Evolutionary conservation across 1,140 invertebrate species (phyloP), one percentile per base, ranked within the genome.

Genomic region (Thalassaphorura encarpata): DNA sequence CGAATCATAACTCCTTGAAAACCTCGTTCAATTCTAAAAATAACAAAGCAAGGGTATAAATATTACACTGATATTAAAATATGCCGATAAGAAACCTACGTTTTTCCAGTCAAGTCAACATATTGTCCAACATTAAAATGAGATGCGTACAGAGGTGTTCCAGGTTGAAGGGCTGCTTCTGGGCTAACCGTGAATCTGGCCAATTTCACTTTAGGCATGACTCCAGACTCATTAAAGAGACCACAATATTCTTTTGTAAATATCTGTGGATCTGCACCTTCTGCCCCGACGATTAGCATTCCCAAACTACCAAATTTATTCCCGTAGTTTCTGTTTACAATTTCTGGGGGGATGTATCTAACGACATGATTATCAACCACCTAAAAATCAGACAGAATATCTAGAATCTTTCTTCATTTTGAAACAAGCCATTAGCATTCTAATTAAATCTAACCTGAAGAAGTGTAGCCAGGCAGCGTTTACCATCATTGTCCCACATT

Each of bases 1-100:
- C 95, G 77, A 75, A 90, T 96, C 75, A 97, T 87, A 0, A 97
- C 96, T 49, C 97, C 96, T 81, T 99, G 94, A 69, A 98, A 99
- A n/a, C 95, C 96, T 69, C 85, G 79, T 68, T 92, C 84, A 41
- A 92, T 82, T 3, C 88, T 92, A 66, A 33, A 75, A 70, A 65
- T 67, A 58, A 57, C 68, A 66, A 52, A 36, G 11, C 50, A 23
- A 28, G 24, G 46, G 4, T 27, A 15, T 48, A 13, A 18, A 23
- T 16, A 31, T 33, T 4, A 51, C n/a, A 23, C n/a, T n/a, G n/a
- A n/a, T 36, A 5, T 13, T 19, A 18, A 8, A 15, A 24, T 23
- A 47, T 15, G 27, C 11, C 13, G n/a, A 3, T 19, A 31, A 47
- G 46, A 21, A 56, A 78, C 81, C 82, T 78, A 96, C 89, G 95